phyloP scores from a whole-genome alignment of 2,888 invertebrate species.

The Agapostemon virescens region DNA sequence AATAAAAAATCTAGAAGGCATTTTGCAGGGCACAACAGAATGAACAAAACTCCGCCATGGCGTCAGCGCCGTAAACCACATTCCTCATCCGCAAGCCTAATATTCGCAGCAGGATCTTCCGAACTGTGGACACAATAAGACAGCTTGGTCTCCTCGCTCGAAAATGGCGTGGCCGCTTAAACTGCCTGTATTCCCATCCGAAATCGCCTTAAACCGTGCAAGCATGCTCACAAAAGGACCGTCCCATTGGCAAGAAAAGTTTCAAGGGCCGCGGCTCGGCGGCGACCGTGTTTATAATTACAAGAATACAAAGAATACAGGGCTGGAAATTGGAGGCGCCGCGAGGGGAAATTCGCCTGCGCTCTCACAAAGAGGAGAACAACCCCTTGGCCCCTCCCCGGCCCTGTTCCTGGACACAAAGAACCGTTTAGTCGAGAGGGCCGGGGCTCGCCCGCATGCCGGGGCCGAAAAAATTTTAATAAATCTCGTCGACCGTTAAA shows the following conservation, averaged over 20 bases:
- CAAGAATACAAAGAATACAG: constrained; percentile 52
- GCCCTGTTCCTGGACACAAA: constrained; percentile 48
- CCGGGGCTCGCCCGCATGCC: constrained; percentile 40
- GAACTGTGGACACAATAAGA: background rate
- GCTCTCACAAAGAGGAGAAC: constrained; percentile 38
- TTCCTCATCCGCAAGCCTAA: background rate
- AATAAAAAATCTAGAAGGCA: too few species aligned
- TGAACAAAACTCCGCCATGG: background rate
- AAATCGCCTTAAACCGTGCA: constrained; percentile 14
- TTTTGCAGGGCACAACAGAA: too few species aligned
- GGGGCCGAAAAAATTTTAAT: constrained; percentile 67
- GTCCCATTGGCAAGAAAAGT: constrained; percentile 36
- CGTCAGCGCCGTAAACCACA: background rate
- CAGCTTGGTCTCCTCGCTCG: background rate
- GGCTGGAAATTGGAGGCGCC: constrained; percentile 45
- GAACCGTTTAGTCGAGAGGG: constrained; percentile 55
- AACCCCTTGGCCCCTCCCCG: background rate
- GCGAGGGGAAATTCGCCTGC: constrained; percentile 38
- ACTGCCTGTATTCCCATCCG: background rate
- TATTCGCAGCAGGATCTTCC: background rate
- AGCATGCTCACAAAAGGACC: background rate
- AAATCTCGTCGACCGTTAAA: constrained; percentile 73
- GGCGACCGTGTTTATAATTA: constrained; percentile 50
- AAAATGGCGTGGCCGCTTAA: constrained; percentile 3
- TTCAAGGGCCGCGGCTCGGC: constrained; percentile 1